Conservation (phyloP, 2,797 vertebrate genomes). For the Platyrinchus mystaceus region DNA sequence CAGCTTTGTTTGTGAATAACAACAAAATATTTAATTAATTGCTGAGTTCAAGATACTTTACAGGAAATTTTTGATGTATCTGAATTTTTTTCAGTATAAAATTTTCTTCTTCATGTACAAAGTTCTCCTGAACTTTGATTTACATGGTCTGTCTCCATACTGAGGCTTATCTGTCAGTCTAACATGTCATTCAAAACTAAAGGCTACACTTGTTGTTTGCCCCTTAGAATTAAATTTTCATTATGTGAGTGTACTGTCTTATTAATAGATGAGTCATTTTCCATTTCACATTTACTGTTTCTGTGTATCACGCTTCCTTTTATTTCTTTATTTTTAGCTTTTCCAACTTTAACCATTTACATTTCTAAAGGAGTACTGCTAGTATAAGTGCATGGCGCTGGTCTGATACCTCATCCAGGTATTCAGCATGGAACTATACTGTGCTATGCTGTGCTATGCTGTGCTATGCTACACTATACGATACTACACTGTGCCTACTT, state of each 20-base stretch:
- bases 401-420: neutral
- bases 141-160: neutral
- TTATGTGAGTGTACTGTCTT: neutral
- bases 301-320: neutral
- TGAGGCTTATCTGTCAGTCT: neutral
- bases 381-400: neutral
- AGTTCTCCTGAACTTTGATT: neutral
- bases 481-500: neutral
- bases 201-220: neutral
- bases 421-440: neutral
- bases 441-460: accelerated
- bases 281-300: neutral
- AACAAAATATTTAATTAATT: neutral
- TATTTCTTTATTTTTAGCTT: neutral
- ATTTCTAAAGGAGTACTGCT: neutral
- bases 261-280: neutral
- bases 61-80: neutral
- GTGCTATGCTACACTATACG: too few relatives aligned
- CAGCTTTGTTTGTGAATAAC: neutral
- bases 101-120: neutral
- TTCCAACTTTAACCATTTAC: neutral
- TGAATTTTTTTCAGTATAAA: neutral
- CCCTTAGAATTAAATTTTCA: neutral
- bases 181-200: neutral
- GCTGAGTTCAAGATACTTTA: neutral